phyloP scores from a whole-genome alignment of 2,113 vertebrate genomes.

The Trinectes maculatus region DNA sequence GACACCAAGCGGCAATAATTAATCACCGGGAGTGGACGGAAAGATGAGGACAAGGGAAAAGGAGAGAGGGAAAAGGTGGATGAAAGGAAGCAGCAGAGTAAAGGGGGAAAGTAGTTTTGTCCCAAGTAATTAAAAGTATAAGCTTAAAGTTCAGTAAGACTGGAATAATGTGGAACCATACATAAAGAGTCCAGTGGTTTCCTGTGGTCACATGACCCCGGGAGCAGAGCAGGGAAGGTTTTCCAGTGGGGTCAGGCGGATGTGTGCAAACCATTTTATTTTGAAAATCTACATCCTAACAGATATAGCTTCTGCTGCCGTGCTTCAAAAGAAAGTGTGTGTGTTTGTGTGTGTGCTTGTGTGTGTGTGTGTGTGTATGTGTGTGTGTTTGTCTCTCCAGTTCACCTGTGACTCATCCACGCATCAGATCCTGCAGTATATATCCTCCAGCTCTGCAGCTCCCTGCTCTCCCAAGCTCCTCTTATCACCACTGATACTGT shows the following conservation, averaged over 20 bases:
- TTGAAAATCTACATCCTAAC: background rate
- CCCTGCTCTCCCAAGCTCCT: too few species aligned
- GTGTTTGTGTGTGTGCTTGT: too few species aligned
- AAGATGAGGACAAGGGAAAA: slow-evolving; percentile 27
- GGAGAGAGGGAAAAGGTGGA: background rate
- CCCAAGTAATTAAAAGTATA: background rate
- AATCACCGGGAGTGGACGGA: slow-evolving; percentile 33
- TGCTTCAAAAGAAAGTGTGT: too few species aligned
- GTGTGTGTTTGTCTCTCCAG: too few species aligned
- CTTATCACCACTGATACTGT: too few species aligned
- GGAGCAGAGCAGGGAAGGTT: slow-evolving; percentile 6
- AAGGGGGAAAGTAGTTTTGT: background rate
- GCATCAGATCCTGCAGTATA: background rate
- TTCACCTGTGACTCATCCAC: too few species aligned
- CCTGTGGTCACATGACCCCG: too few species aligned
- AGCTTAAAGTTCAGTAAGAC: slow-evolving; percentile 28
- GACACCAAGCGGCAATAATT: slow-evolving; percentile 55
- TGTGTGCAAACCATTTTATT: background rate
- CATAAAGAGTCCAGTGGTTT: slow-evolving; percentile 8
- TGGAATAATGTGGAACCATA: slow-evolving; percentile 9
- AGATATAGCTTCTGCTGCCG: too few species aligned
- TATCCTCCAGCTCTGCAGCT: too few species aligned
- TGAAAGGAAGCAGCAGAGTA: background rate
- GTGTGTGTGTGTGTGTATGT: too few species aligned
- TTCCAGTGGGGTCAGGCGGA: slow-evolving; percentile 20